Evolutionary conservation across 2,888 invertebrate genomes (phyloP), one percentile per base, ranked within the genome.

Genomic region (Tetragonula carbonaria): DNA sequence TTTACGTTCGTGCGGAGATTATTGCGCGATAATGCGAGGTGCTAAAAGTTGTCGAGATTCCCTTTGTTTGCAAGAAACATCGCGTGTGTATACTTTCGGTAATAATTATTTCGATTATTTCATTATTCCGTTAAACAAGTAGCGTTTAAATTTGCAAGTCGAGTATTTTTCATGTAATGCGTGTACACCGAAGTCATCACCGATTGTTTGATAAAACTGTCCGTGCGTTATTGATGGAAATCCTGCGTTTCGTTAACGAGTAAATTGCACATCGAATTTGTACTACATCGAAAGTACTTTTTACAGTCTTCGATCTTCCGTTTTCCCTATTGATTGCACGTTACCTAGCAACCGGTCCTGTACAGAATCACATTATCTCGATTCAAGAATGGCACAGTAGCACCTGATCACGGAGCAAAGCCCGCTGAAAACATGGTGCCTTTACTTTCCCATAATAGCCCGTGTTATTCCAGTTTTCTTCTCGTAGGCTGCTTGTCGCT

Each of bases 341-440:
- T 83, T 84, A 82, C 78, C 74, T 85, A 82, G 81, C 78, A 80
- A 89, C 80, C 63, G 53, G 6, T 74, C 67, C 74, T 78, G 66
- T 78, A 84, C 85, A 84, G 85, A 86, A 86, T 87, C 78, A 57
- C 85, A 80, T 88, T 88, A 90, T 91, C 80, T 85, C 86, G 86
- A 85, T 88, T 88, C 87, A 68, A 87, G 79, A 88, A 82, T 84
- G 63, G 76, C 83, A 55, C 62, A 76, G 77, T 71, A 70, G 76
- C 83, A 82, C 74, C 79, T 82, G 84, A 87, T 87, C 82, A 77
- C 75, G 74, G 57, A 73, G 68, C 21, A 73, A 68, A 84, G 76
- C 63, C 74, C 65, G 65, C 18, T 79, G 87, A 76, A 75, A 84
- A 84, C 77, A 33, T 57, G 74, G 74, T 80, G 71, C 83, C 68